phyloP scores from a whole-genome alignment of 1,140 invertebrate species.

The Gryon sp. region DNA sequence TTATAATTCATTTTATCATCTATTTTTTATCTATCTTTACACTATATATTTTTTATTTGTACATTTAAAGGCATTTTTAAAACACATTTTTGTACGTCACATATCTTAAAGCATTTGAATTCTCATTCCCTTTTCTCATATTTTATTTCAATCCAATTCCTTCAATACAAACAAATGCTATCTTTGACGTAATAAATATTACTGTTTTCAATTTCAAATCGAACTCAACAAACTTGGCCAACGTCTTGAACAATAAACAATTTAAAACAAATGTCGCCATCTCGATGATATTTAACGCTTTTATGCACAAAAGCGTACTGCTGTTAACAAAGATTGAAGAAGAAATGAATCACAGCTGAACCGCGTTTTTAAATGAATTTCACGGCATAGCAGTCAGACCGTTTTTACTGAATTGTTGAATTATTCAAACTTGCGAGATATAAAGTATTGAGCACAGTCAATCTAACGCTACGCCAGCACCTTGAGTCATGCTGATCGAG shows the following conservation, averaged over 20 bases:
- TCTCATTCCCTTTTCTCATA: not conserved
- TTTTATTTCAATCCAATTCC: slow-evolving; percentile 4
- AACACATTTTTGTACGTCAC: too few species aligned
- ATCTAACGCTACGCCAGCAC: slow-evolving; percentile 30
- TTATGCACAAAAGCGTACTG: not conserved
- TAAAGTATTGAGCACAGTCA: slow-evolving; percentile 34
- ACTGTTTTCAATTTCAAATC: slow-evolving; percentile 23
- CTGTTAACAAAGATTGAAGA: slow-evolving; percentile 19
- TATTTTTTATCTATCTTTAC: too few species aligned
- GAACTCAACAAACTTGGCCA: slow-evolving; percentile 12
- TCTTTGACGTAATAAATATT: slow-evolving; percentile 15
- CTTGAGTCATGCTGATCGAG: slow-evolving; percentile 39
- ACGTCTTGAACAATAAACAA: slow-evolving; percentile 12
- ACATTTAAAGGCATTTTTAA: too few species aligned
- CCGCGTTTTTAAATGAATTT: slow-evolving; percentile 31
- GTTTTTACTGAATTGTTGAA: slow-evolving; percentile 42
- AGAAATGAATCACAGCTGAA: slow-evolving; percentile 5
- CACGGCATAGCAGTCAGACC: slow-evolving; percentile 2
- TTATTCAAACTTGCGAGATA: slow-evolving; percentile 47
- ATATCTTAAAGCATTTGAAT: too few species aligned
- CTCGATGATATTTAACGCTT: slow-evolving; percentile 14
- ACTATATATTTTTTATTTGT: too few species aligned
- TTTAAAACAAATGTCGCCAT: slow-evolving; percentile 15
- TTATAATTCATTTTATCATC: too few species aligned
- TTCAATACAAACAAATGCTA: not conserved